These are phyloP conservation scores for Micoletzkya japonica DNA, from an alignment of 2,888 invertebrate species.

Conservation along the genomic window DNA sequence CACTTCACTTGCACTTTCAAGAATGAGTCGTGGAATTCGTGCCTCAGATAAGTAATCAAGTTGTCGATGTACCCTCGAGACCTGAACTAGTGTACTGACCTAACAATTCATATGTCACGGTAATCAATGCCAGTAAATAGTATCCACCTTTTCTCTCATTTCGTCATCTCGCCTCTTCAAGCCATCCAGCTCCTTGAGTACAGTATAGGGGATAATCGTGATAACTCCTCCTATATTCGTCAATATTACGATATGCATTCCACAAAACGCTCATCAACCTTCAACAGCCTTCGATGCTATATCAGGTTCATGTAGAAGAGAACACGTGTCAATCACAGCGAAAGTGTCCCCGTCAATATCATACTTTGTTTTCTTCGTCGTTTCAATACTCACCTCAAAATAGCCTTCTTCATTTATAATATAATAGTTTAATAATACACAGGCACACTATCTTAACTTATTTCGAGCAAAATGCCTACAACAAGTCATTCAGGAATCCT, in stretches of 20 bases:
- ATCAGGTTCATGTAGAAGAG: background rate
- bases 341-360: background rate
- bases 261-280: background rate
- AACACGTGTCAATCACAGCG: conserved; percentile 13
- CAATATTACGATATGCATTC: too few species aligned
- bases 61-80: background rate
- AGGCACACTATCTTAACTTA: background rate
- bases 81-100: background rate
- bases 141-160: background rate
- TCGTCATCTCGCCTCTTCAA: background rate
- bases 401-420: background rate
- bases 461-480: background rate
- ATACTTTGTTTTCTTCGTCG: conserved; percentile 1
- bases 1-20: conserved; percentile 16
- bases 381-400: too few species aligned
- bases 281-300: background rate
- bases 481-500: too few species aligned
- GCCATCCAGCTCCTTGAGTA: conserved; percentile 15
- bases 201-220: conserved; percentile 13
- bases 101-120: background rate
- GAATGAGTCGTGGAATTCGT: background rate
- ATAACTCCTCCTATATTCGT: background rate
- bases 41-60: background rate
- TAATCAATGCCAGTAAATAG: background rate
- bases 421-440: background rate